Base-by-base conservation (phyloP, 2,797 vertebrate genomes). In the Phoeniculus purpureus region DNA sequence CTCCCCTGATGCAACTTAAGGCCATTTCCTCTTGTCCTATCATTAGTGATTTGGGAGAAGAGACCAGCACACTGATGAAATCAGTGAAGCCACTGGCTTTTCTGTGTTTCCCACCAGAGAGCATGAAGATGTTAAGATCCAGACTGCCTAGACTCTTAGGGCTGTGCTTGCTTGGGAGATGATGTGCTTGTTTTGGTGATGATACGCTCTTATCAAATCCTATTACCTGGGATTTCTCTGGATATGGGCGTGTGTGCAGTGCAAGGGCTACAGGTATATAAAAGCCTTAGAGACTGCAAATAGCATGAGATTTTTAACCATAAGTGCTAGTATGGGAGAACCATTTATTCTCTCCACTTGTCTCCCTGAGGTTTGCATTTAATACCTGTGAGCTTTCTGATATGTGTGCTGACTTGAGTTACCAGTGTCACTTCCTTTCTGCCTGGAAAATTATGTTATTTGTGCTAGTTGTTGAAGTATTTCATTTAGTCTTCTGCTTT, bases 61-160 rank as follows among this genome's bases (percentile, higher is more conserved):
- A 37, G 37, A 37, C 37, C 37, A 37, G 37, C 37, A 37, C 37
- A 37, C 37, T 37, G 37, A 37, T 37, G 37, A 37, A 37, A 12
- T 37, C 37, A 68, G 22, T 5, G 20, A 32, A 89, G 50, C 12
- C n/a, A 31, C 51, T 86, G 68, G 31, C 17, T 87, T 55, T 59
- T 40, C 34, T 45, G 4, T 43, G 15, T 77, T 67, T 91, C 37
- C 34, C 51, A 25, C 50, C 10, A 6, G 48, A 79, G 45, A 81
- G 6, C 5, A 26, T 32, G 61, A 61, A 83, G 26, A 51, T 78
- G 16, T 55, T 40, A 60, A 72, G 80, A 75, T 84, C 22, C 31
- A 50, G 66, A 31, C 37, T 66, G 15, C 0, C 0, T 31, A n/a
- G 32, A 14, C 18, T 40, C 56, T 31, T 34, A 34, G 75, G 20